Base-by-base conservation (phyloP, 2,888 invertebrate genomes). In the Volucella inflata region DNA sequence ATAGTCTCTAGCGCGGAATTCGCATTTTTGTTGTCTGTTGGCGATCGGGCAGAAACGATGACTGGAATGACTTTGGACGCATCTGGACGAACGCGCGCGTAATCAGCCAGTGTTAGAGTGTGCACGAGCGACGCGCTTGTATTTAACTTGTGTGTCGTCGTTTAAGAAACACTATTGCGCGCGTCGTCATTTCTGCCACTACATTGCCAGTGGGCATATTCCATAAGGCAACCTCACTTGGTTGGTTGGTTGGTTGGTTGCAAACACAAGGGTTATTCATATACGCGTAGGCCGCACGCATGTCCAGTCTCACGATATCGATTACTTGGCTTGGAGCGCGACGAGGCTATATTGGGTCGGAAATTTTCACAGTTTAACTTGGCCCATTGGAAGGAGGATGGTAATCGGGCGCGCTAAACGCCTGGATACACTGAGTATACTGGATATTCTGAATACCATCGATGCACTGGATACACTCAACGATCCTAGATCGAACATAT, bases 341-440 rank as follows among this genome's bases (percentile, higher is more conserved):
- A 4, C 62, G 42, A 70, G 68, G 64, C 79, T 57, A 36, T 75
- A 21, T 75, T 48, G 65, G 80, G 84, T 70, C 84, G 78, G 79
- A 84, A 84, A 84, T 84, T 79, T 84, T 84, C 75, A 79, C 79
- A 84, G 84, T 80, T 84, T 79, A 75, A 60, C 50, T 50, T 14
- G 57, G 36, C 59, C 48, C 48, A 59, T 50, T 40, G 53, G 46
- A 42, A 59, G 62, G 80, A 59, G 80, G 75, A 80, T 59, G 80
- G 65, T 80, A 70, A 84, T 84, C 79, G 75, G 75, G 79, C 84
- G 79, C 84, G 74, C 64, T 80, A 84, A 84, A 71, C 57, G 84
- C 84, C 80, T 75, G 84, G 84, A 80, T 80, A 30, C 30, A 30
- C 30, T 30, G 30, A 6, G 6, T 2, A 21, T 0, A 21, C 21